Evolutionary conservation across 2,797 vertebrate genomes (phyloP).

Genomic region (Pipistrellus pipistrellus): DNA sequence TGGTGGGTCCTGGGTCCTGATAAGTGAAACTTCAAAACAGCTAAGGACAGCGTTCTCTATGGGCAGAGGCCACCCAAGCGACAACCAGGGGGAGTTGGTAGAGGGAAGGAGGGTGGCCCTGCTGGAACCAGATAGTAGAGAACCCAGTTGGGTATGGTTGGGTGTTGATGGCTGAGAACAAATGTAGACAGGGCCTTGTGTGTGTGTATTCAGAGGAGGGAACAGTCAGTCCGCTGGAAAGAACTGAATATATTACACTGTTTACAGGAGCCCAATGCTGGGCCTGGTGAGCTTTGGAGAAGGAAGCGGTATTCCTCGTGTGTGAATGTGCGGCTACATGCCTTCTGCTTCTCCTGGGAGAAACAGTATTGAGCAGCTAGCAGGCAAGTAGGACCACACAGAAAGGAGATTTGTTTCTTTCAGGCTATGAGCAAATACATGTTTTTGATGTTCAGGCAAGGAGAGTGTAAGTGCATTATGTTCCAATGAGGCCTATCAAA

Average conservation of each 20-base stretch:
- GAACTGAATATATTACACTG: no score
- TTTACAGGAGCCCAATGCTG: background rate
- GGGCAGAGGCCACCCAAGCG: background rate
- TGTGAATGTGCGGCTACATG: background rate
- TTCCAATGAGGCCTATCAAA: conserved; percentile 2
- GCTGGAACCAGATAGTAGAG: background rate
- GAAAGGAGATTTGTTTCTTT: background rate
- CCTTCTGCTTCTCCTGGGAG: background rate
- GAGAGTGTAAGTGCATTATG: background rate
- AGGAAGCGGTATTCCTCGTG: background rate
- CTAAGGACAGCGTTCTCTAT: no score
- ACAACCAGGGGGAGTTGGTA: background rate
- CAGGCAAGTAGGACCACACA: background rate
- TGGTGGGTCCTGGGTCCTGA: background rate
- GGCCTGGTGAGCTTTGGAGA: background rate
- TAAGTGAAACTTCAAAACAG: background rate
- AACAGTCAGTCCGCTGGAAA: background rate
- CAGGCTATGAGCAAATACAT: background rate
- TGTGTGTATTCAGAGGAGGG: background rate
- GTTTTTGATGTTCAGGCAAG: background rate
- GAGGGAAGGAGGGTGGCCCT: background rate
- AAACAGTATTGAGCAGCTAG: background rate
- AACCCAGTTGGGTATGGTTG: background rate
- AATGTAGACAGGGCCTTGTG: background rate
- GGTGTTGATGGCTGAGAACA: background rate